Evolutionary conservation across 2,797 vertebrate genomes (phyloP).

Genomic region (Parotocinclus haroldoi): DNA sequence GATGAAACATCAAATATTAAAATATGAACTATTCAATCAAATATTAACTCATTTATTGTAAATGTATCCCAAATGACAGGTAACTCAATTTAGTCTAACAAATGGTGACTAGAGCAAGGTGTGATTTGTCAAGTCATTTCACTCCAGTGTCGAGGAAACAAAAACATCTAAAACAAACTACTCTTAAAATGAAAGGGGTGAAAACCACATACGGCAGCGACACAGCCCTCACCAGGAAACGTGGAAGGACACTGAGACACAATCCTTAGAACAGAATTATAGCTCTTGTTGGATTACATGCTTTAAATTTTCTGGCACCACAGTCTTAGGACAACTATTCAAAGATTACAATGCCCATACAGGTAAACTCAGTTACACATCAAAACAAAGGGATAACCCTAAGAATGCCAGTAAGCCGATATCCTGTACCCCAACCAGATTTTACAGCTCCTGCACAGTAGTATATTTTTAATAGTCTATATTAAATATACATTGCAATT

Average conservation of each 20-base stretch:
- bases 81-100: background rate
- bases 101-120: background rate
- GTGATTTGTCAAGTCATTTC: conserved; percentile 5
- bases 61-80: too few relatives aligned
- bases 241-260: background rate
- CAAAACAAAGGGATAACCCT: too few relatives aligned
- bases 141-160: conserved; percentile 2
- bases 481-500: conserved; percentile 14
- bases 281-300: conserved; percentile 40
- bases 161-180: conserved; percentile 1
- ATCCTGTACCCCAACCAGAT: background rate
- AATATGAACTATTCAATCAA: too few relatives aligned
- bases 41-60: too few relatives aligned
- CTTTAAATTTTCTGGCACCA: conserved; percentile 34
- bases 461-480: conserved; percentile 13
- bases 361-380: background rate
- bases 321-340: conserved; percentile 37
- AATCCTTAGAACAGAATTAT: conserved; percentile 77
- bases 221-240: too few relatives aligned
- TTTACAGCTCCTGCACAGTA: conserved; percentile 6
- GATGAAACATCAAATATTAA: too few relatives aligned
- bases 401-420: background rate
- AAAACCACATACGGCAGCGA: conserved; percentile 24
- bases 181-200: background rate
- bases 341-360: conserved; percentile 47